phyloP scores from a whole-genome alignment of 2,888 invertebrate genomes.

The Carabus problematicus region DNA sequence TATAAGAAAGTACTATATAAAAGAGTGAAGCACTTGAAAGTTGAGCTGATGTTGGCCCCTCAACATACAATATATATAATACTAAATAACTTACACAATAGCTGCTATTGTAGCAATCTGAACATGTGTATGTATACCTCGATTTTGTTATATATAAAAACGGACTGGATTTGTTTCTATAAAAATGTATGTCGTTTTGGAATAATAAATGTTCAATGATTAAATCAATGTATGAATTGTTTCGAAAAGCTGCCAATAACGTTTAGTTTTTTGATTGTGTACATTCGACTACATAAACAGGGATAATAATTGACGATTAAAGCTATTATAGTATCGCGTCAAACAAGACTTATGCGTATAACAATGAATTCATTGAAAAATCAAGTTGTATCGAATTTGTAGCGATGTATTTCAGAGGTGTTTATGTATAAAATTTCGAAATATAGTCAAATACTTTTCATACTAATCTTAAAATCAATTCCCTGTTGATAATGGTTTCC shows the following conservation, averaged over 20 bases:
- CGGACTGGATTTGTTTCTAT: conserved; percentile 20
- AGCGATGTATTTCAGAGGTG: too few species aligned
- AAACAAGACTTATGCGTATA: too few species aligned
- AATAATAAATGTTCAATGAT: conserved; percentile 19
- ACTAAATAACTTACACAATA: conserved; percentile 38
- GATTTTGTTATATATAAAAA: conserved; percentile 28
- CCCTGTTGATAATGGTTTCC: too few species aligned
- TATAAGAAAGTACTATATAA: conserved; percentile 40
- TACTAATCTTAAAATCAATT: too few species aligned
- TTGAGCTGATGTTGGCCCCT: conserved; percentile 42
- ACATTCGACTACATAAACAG: too few species aligned
- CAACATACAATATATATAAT: conserved; percentile 34
- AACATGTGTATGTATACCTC: conserved; percentile 8
- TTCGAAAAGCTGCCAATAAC: conserved; percentile 24
- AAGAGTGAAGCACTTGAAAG: conserved; percentile 43
- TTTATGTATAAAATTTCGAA: too few species aligned
- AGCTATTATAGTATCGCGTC: too few species aligned
- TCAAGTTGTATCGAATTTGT: too few species aligned
- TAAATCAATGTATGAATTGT: conserved; percentile 18
- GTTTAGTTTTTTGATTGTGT: conserved; percentile 18
- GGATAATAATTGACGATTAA: too few species aligned
- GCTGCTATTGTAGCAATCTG: conserved; percentile 23
- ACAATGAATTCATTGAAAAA: too few species aligned
- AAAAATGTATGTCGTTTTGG: conserved; percentile 3
- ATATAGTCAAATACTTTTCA: too few species aligned